These are phyloP conservation scores for Coendou prehensilis DNA, from an alignment of 2,797 vertebrate species.

Conservation along the genomic window DNA sequence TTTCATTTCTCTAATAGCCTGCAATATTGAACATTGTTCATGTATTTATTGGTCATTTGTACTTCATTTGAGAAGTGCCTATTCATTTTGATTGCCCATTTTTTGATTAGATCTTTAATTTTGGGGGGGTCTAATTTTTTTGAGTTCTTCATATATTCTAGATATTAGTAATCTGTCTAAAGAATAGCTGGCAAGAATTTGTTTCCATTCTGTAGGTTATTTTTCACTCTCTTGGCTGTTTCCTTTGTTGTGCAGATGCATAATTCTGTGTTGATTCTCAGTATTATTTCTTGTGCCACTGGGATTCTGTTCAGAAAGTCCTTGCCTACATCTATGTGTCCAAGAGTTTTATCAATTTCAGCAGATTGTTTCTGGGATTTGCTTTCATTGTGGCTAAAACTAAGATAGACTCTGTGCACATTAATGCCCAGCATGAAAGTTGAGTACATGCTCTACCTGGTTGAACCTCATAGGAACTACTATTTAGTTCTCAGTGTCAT, in stretches of 20 bases:
- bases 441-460: neutral
- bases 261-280: neutral
- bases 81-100: neutral
- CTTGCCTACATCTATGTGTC: neutral
- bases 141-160: neutral
- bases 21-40: neutral
- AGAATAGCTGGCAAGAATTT: neutral
- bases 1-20: neutral
- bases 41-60: neutral
- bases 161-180: neutral
- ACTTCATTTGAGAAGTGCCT: neutral
- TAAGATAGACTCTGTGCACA: conserved; percentile 20
- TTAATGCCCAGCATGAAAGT: conserved; percentile 24
- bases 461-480: neutral
- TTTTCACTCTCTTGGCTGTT: neutral
- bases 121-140: neutral
- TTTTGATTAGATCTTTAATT: neutral
- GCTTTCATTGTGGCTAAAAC: conserved; percentile 23
- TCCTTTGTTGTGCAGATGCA: neutral
- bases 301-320: neutral
- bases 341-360: neutral
- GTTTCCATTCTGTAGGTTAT: neutral
- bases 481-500: conserved; percentile 3
- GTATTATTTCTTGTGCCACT: neutral
- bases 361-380: neutral